Evolutionary conservation across 2,113 vertebrate genomes (phyloP).

Genomic region (Gavialis gangeticus): DNA sequence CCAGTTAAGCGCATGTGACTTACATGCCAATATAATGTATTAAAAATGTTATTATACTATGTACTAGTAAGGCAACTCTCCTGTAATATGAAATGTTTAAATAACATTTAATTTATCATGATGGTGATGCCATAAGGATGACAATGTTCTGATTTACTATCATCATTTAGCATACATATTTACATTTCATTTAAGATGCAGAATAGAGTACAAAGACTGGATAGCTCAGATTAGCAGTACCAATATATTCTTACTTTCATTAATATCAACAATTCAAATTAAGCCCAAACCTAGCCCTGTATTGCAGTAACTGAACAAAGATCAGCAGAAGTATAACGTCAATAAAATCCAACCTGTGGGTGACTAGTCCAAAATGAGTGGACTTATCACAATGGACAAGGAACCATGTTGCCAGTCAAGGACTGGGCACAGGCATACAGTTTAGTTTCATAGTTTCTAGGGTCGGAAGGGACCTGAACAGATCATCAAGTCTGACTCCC

Average conservation of each 20-base stretch:
- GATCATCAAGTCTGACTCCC: too few relatives aligned
- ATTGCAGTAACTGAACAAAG: background rate
- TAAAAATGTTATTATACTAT: background rate
- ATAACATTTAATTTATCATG: too few relatives aligned
- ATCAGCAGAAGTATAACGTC: background rate
- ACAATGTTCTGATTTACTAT: too few relatives aligned
- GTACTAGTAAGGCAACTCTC: too few relatives aligned
- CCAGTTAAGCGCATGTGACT: background rate
- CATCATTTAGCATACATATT: too few relatives aligned
- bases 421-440: too few relatives aligned
- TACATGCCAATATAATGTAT: background rate
- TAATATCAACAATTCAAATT: background rate
- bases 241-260: background rate
- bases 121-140: too few relatives aligned
- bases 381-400: background rate
- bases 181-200: too few relatives aligned
- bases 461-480: rapidly evolving
- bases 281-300: background rate
- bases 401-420: rapidly evolving
- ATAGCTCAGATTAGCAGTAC: background rate
- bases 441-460: background rate
- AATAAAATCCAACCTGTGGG: background rate
- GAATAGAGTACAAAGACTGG: too few relatives aligned
- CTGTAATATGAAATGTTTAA: too few relatives aligned
- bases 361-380: background rate